Conservation (phyloP, 2,797 vertebrate genomes). For the Paguma larvata region DNA sequence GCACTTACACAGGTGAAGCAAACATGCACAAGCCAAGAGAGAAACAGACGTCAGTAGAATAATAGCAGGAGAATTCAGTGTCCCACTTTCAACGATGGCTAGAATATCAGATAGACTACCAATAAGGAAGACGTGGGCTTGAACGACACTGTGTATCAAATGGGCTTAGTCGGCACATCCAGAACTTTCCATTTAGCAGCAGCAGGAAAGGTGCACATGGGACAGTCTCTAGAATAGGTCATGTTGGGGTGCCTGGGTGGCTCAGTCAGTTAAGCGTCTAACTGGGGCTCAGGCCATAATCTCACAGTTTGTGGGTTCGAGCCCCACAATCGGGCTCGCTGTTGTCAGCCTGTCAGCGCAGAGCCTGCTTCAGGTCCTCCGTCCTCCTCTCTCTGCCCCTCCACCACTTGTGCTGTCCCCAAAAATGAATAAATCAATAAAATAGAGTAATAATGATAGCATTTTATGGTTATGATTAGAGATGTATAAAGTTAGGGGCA, state of each 20-base stretch:
- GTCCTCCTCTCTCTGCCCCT: too few species aligned
- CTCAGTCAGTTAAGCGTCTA: too few species aligned
- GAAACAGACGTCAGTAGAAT: neutral
- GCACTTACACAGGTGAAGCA: neutral
- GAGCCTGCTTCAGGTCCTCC: too few species aligned
- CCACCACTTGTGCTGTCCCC: too few species aligned
- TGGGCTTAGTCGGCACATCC: neutral
- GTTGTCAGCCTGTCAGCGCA: too few species aligned
- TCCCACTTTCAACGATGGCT: neutral
- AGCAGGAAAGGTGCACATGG: neutral
- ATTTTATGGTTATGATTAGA: too few species aligned
- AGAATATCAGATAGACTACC: neutral
- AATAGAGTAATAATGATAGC: too few species aligned
- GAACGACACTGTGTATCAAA: neutral
- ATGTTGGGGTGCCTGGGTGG: neutral
- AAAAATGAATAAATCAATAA: too few species aligned
- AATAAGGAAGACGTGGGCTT: neutral
- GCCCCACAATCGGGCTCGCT: too few species aligned
- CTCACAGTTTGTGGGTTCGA: too few species aligned
- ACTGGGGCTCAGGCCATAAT: too few species aligned
- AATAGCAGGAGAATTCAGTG: neutral
- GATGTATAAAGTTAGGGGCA: too few species aligned
- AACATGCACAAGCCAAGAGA: neutral
- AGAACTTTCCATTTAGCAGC: neutral
- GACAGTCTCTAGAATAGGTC: neutral